A percentile compares a stretch with the other conserved stretches of the same genome.
Evolutionary conservation across 2,113 vertebrate species (phyloP).

Genomic region (Vidua chalybeata): DNA sequence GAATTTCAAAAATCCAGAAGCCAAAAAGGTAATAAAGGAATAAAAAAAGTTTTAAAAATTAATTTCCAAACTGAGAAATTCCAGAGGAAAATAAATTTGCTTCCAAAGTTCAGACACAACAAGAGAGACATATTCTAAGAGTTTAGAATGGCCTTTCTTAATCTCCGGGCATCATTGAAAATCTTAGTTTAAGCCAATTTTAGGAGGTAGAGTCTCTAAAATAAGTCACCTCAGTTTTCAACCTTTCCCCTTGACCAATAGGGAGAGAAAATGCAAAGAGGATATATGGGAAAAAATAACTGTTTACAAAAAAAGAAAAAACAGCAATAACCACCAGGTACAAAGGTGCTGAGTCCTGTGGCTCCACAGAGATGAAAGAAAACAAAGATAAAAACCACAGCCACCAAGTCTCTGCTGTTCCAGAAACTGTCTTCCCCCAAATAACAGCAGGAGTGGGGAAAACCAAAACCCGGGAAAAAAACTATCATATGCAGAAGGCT

Average conservation of each 20-base stretch:
- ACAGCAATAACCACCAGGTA: not conserved
- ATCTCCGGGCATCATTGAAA: not conserved
- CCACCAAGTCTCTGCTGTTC: not conserved
- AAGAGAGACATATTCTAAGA: not conserved
- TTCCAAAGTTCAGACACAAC: not conserved
- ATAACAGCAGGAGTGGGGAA: fast-evolving
- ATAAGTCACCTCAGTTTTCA: not conserved
- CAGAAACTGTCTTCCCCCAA: not conserved
- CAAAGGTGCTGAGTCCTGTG: too few species aligned
- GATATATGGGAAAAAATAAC: not conserved
- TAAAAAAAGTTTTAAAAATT: not conserved
- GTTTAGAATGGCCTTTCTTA: not conserved
- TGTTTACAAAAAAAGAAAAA: not conserved
- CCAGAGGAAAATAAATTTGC: not conserved
- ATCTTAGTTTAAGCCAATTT: not conserved
- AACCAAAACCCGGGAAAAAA: not conserved
- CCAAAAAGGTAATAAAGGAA: not conserved
- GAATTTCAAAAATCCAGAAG: not conserved
- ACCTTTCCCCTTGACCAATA: not conserved
- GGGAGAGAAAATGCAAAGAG: not conserved
- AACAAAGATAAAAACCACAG: not conserved
- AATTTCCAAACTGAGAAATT: not conserved
- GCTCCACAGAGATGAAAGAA: not conserved
- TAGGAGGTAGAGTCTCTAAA: not conserved
- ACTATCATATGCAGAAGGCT: not conserved